These are phyloP conservation scores for Gadopsis marmoratus DNA, from an alignment of 2,797 vertebrate species.

Conservation along the genomic window DNA sequence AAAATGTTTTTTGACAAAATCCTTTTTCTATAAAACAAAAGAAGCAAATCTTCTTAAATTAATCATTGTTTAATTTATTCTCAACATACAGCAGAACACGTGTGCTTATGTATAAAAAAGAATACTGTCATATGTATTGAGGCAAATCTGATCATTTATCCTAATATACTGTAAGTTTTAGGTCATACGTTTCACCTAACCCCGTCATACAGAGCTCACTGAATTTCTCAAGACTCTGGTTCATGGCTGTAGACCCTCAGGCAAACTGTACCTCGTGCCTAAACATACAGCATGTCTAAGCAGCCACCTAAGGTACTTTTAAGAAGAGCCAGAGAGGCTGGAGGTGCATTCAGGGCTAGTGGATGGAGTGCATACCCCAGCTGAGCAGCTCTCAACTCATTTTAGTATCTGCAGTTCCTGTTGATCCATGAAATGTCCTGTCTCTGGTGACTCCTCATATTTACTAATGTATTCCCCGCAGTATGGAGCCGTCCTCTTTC, in stretches of 20 bases:
- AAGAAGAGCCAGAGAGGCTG: slow-evolving; percentile 74
- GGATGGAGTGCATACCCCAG: slow-evolving; percentile 83
- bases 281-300: slow-evolving; percentile 84
- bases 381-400: slow-evolving; percentile 91
- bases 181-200: neutral
- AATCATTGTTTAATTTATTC: neutral
- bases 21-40: neutral
- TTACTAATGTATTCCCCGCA: slow-evolving; percentile 95
- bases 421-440: slow-evolving; percentile 97
- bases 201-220: slow-evolving; percentile 9
- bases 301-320: slow-evolving; percentile 86
- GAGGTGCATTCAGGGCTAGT: slow-evolving; percentile 79
- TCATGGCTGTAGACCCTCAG: slow-evolving; percentile 38
- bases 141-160: neutral
- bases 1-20: neutral
- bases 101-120: neutral
- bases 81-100: neutral
- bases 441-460: slow-evolving; percentile 95
- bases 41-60: neutral
- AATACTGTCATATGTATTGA: neutral
- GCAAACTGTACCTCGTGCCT: slow-evolving; percentile 62
- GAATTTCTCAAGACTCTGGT: neutral
- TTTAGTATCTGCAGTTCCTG: slow-evolving; percentile 94
- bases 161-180: neutral
- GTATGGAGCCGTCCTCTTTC: slow-evolving; percentile 89